phyloP scores from a whole-genome alignment of 1,140 invertebrate species.

The Pseudomyrmex dendroicus region DNA sequence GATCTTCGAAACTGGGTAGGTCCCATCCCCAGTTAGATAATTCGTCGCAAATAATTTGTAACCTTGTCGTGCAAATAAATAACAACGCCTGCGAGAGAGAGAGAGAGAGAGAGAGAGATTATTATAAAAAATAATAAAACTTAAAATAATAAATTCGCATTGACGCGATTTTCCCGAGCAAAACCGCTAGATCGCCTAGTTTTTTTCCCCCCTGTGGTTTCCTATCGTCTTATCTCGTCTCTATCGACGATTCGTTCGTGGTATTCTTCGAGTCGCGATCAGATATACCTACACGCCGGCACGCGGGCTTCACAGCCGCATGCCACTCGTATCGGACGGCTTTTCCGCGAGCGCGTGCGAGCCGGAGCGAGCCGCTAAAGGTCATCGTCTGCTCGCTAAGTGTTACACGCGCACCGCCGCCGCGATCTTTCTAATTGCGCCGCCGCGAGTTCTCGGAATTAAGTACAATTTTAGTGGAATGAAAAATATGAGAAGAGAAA shows the following conservation, averaged over 20 bases:
- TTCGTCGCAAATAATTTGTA: too few species aligned
- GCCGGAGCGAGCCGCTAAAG: slow-evolving; percentile 32
- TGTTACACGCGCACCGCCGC: slow-evolving; percentile 31
- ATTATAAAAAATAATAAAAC: not conserved
- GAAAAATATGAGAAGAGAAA: too few species aligned
- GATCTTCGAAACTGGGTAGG: too few species aligned
- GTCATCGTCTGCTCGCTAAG: slow-evolving; percentile 49
- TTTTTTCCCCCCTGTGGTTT: not conserved
- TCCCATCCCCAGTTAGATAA: too few species aligned
- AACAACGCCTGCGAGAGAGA: not conserved
- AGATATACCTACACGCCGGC: slow-evolving; percentile 5
- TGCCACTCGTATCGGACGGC: not conserved
- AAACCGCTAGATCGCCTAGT: not conserved
- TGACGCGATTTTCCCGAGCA: not conserved
- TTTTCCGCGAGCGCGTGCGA: slow-evolving; percentile 25
- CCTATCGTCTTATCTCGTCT: slow-evolving; percentile 23
- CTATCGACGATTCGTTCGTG: slow-evolving; percentile 22
- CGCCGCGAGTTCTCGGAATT: slow-evolving; percentile 3
- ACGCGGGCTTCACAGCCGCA: slow-evolving; percentile 8
- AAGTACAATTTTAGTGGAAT: too few species aligned
- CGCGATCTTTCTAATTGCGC: slow-evolving; percentile 45
- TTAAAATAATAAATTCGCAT: not conserved
- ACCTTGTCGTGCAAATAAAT: not conserved
- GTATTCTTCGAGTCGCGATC: slow-evolving; percentile 27
- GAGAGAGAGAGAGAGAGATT: too few species aligned